These are phyloP conservation scores for Fukomys damarensis DNA, from an alignment of 2,113 vertebrate species.

Conservation along the genomic window DNA sequence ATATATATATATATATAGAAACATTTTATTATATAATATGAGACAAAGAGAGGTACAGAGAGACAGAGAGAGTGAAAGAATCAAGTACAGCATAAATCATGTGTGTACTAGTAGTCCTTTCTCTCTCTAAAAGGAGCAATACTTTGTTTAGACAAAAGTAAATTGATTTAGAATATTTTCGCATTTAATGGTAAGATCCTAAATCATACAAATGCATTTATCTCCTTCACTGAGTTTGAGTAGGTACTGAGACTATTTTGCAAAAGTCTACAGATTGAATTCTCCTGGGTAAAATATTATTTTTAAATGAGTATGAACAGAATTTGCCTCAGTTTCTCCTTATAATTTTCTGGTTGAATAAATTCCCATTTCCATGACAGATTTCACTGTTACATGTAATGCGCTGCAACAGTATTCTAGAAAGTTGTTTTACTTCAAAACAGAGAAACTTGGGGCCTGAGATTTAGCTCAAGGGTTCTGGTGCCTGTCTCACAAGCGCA, in stretches of 20 bases:
- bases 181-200: not conserved
- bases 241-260: not conserved
- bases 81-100: not conserved
- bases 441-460: no score
- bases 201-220: not conserved
- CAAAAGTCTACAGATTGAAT: not conserved
- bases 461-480: no score
- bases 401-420: not conserved
- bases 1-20: no score
- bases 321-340: not conserved
- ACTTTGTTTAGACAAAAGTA: not conserved
- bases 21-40: no score
- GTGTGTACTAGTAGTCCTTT: not conserved
- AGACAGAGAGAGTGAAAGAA: not conserved
- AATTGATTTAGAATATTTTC: not conserved
- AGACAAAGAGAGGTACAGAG: not conserved
- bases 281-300: not conserved
- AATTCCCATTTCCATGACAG: not conserved
- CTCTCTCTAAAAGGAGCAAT: not conserved
- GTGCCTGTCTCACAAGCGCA: no score
- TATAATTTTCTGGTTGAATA: not conserved
- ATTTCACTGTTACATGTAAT: not conserved
- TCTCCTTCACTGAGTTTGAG: rapidly evolving
- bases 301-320: not conserved
- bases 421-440: not conserved